phyloP scores from a whole-genome alignment of 2,797 vertebrate genomes.

The Pseudochaenichthys georgianus region DNA sequence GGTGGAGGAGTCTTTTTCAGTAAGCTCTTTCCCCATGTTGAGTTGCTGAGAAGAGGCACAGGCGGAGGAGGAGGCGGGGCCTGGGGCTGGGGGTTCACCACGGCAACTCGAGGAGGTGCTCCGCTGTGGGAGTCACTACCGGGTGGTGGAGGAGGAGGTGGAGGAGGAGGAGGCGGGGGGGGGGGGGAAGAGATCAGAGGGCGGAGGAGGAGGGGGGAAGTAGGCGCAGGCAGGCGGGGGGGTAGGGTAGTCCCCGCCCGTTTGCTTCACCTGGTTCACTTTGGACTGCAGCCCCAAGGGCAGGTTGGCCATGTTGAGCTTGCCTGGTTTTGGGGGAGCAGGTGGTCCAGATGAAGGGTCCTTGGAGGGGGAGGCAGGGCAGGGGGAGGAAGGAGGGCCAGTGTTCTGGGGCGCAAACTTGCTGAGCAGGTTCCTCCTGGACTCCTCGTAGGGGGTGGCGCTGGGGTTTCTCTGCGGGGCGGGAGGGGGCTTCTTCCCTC shows the following conservation, averaged over 20 bases:
- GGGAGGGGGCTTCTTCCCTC: slow-evolving; percentile 91
- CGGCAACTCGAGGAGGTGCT: slow-evolving; percentile 88
- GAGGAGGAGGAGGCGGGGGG: slow-evolving; percentile 88
- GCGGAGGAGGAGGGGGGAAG: slow-evolving; percentile 90
- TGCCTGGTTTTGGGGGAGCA: slow-evolving; percentile 94
- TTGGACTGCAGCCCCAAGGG: slow-evolving; percentile 88
- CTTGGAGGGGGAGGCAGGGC: slow-evolving; percentile 84
- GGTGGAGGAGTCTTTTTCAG: slow-evolving; percentile 92
- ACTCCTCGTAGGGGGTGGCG: slow-evolving; percentile 90
- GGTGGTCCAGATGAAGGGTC: slow-evolving; percentile 83
- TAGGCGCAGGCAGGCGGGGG: slow-evolving; percentile 88
- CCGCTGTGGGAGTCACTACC: slow-evolving; percentile 81
- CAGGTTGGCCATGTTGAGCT: slow-evolving; percentile 90
- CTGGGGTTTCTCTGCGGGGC: slow-evolving; percentile 94
- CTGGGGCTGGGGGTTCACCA: slow-evolving; percentile 95
- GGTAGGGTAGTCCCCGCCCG: slow-evolving; percentile 88
- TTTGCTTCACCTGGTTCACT: slow-evolving; percentile 84
- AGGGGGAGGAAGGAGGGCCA: slow-evolving; percentile 40
- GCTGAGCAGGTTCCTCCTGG: slow-evolving; percentile 91
- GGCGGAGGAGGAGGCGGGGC: slow-evolving; percentile 85
- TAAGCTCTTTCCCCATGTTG: slow-evolving; percentile 89
- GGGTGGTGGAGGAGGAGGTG: slow-evolving; percentile 89
- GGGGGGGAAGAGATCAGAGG: slow-evolving; percentile 90
- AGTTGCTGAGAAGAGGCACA: slow-evolving; percentile 78
- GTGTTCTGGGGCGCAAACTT: slow-evolving; percentile 87